Conservation (phyloP, 1,140 invertebrate genomes). For the Proales similis region DNA sequence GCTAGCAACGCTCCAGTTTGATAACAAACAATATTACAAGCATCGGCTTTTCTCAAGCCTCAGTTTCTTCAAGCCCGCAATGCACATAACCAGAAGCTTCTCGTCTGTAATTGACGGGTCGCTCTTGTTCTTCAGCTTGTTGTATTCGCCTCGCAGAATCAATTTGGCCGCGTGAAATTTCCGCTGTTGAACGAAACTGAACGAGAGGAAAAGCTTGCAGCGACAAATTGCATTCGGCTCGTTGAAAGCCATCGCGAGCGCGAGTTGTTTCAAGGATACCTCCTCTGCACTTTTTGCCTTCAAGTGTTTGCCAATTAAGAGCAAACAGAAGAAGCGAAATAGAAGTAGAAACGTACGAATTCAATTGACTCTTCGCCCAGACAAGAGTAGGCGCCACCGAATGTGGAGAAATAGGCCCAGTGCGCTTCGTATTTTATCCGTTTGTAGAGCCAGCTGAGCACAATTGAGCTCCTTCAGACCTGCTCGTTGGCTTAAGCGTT, state of each 20-base stretch:
- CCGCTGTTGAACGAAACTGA: constrained; percentile 25
- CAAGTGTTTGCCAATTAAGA: no score
- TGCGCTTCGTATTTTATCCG: constrained; percentile 9
- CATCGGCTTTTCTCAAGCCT: no score
- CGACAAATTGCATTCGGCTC: constrained; percentile 34
- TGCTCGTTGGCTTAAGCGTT: not conserved
- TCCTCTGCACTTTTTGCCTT: constrained; percentile 34
- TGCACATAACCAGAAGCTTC: constrained; percentile 12
- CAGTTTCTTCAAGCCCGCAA: constrained; percentile 12
- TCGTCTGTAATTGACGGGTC: constrained; percentile 15
- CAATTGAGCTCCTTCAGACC: not conserved
- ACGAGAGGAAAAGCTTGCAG: constrained; percentile 30
- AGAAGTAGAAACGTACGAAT: not conserved
- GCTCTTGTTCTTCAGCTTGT: not conserved
- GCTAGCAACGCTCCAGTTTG: no score
- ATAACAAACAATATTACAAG: no score
- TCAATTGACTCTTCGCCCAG: constrained; percentile 33
- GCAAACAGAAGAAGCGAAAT: no score
- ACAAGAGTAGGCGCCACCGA: constrained; percentile 36
- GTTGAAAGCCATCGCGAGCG: constrained; percentile 11
- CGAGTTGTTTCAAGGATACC: constrained; percentile 26
- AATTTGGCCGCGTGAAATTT: constrained; percentile 18
- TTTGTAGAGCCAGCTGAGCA: constrained; percentile 20
- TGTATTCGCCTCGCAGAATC: not conserved
- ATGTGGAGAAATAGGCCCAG: constrained; percentile 30